Percentiles rank a stretch among this genome's conserved stretches.
Conservation (phyloP, 1,140 invertebrate genomes). For the Trichoplusia ni region DNA sequence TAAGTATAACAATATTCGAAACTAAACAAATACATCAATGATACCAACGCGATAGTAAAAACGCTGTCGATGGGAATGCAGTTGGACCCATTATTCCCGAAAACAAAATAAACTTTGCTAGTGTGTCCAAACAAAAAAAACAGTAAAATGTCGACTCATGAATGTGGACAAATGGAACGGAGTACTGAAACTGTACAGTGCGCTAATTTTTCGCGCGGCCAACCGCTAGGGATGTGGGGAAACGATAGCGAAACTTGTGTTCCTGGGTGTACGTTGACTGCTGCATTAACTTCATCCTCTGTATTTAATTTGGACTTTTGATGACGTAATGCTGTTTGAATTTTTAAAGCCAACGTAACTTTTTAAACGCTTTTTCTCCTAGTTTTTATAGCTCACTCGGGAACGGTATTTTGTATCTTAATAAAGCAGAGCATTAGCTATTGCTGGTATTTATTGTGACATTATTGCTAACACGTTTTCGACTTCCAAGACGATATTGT, state of each 20-base stretch:
- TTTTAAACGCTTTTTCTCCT: too few relatives aligned
- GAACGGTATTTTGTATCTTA: too few relatives aligned
- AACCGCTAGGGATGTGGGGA: neutral
- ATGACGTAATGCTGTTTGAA: neutral
- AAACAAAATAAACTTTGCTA: neutral
- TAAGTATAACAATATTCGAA: too few relatives aligned
- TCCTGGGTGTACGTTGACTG: neutral
- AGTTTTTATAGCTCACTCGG: too few relatives aligned
- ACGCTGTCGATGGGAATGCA: neutral
- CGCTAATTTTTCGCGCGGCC: conserved; percentile 8
- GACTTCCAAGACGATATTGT: too few relatives aligned
- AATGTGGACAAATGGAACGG: conserved; percentile 14
- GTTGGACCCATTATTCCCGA: neutral
- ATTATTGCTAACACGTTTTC: too few relatives aligned
- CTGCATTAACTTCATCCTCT: neutral
- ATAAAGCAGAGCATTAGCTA: too few relatives aligned
- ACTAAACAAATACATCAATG: neutral
- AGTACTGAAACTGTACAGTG: conserved; percentile 14
- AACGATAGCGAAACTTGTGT: conserved; percentile 1
- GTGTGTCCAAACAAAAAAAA: neutral
- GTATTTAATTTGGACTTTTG: neutral
- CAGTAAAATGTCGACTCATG: conserved; percentile 14
- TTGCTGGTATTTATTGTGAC: too few relatives aligned
- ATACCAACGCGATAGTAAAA: neutral
- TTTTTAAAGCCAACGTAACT: too few relatives aligned